Conservation (phyloP, 1,140 invertebrate genomes). For the Proctacanthus coquilletti region DNA sequence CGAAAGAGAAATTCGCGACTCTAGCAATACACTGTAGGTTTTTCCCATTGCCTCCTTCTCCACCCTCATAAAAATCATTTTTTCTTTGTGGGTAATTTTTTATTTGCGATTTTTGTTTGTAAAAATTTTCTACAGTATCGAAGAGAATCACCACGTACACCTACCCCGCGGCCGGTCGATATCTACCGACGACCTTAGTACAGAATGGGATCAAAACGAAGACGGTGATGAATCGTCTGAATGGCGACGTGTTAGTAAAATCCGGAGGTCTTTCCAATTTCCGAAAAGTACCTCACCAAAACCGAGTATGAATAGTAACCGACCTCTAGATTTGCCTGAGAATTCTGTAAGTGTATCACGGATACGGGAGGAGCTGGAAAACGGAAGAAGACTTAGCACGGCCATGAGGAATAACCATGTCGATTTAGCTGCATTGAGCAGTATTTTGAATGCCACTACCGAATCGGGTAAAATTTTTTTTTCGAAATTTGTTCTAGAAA, state of each 20-base stretch:
- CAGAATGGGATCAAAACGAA: constrained; percentile 8
- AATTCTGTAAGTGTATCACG: constrained; percentile 34
- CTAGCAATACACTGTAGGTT: no score
- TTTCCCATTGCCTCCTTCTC: no score
- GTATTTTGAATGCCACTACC: constrained; percentile 29
- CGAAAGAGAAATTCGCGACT: no score
- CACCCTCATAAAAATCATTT: no score
- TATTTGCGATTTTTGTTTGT: no score
- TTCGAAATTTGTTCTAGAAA: constrained; percentile 4
- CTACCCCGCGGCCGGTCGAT: constrained; percentile 20
- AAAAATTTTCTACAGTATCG: no score
- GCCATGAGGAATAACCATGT: constrained; percentile 33
- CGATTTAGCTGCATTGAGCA: constrained; percentile 32
- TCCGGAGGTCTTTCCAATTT: constrained; percentile 44
- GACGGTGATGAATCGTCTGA: constrained; percentile 23
- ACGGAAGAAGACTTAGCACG: constrained; percentile 31
- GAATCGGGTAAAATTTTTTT: constrained; percentile 11
- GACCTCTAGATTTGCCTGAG: constrained; percentile 36
- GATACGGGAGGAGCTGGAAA: constrained; percentile 35
- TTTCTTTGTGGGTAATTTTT: no score
- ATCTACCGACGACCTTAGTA: constrained; percentile 23
- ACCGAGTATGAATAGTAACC: constrained; percentile 11
- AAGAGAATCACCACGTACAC: no score
- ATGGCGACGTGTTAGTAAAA: constrained; percentile 40
- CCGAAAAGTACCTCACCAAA: constrained; percentile 30